A percentile compares a stretch with the other conserved stretches of the same genome.
These are phyloP conservation scores for Idaea dimidiata DNA, from an alignment of 2,888 invertebrate genomes.

Conservation along the genomic window DNA sequence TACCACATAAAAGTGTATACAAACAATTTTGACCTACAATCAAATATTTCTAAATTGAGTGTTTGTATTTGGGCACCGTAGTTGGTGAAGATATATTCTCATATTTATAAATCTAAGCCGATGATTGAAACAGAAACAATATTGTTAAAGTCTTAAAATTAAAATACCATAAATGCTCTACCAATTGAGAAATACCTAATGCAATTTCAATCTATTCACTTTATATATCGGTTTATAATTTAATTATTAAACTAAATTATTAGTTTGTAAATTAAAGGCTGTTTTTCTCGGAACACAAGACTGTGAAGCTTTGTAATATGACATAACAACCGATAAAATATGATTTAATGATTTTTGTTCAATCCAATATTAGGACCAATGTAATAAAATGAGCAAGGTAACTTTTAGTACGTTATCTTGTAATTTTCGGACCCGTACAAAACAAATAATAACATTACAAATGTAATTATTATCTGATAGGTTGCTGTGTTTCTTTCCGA, in stretches of 20 bases:
- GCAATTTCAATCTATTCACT: background rate
- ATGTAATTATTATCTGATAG: background rate
- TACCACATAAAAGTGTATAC: slow-evolving; percentile 4
- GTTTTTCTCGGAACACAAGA: slow-evolving; percentile 3
- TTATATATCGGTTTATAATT: background rate
- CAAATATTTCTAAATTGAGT: background rate
- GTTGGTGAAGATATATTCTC: background rate
- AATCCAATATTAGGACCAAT: background rate
- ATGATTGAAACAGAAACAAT: background rate
- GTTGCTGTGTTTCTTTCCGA: background rate
- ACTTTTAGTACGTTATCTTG: background rate
- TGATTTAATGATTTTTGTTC: background rate
- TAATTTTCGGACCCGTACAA: background rate
- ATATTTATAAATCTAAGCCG: too few species aligned
- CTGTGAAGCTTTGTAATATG: background rate
- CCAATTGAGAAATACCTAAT: background rate
- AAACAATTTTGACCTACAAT: too few species aligned
- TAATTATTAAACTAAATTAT: background rate
- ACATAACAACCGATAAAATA: background rate
- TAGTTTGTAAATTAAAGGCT: slow-evolving; percentile 1
- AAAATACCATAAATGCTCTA: background rate
- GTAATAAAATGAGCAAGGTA: background rate
- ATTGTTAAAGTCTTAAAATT: background rate
- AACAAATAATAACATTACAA: background rate
- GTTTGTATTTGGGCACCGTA: background rate